phyloP scores from a whole-genome alignment of 2,797 vertebrate species.

The Phrynocephalus guinanensis region DNA sequence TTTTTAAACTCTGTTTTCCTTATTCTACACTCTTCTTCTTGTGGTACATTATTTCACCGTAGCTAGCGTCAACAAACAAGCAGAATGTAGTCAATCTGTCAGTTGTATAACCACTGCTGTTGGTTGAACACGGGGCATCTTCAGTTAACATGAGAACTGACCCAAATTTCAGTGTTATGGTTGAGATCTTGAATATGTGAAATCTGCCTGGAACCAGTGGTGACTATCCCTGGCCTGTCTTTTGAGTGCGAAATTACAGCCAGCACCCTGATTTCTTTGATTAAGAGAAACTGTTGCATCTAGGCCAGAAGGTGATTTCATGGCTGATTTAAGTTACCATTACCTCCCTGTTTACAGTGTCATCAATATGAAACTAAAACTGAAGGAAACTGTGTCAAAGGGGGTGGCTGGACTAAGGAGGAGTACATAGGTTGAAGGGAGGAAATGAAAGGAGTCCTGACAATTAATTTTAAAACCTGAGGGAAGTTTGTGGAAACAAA shows the following conservation, averaged over 20 bases:
- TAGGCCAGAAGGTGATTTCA: background rate
- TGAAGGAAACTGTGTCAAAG: background rate
- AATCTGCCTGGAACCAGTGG: background rate
- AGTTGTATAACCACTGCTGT: background rate
- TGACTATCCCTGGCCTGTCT: background rate
- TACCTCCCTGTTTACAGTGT: background rate
- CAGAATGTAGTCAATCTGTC: background rate
- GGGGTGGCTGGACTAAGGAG: background rate
- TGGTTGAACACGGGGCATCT: background rate
- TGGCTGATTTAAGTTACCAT: background rate
- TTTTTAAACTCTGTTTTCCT: background rate
- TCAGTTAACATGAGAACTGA: background rate
- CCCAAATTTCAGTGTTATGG: background rate
- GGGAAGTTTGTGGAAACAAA: background rate
- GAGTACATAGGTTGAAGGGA: background rate
- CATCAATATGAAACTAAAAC: background rate
- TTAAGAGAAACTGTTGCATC: background rate
- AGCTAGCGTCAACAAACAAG: background rate
- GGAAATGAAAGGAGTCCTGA: background rate
- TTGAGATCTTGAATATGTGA: background rate
- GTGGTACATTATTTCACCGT: background rate
- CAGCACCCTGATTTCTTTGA: background rate
- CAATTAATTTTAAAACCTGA: background rate
- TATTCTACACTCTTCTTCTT: background rate
- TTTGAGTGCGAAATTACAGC: too few relatives aligned